phyloP scores from a whole-genome alignment of 2,888 invertebrate species.

The Arctia plantaginis region DNA sequence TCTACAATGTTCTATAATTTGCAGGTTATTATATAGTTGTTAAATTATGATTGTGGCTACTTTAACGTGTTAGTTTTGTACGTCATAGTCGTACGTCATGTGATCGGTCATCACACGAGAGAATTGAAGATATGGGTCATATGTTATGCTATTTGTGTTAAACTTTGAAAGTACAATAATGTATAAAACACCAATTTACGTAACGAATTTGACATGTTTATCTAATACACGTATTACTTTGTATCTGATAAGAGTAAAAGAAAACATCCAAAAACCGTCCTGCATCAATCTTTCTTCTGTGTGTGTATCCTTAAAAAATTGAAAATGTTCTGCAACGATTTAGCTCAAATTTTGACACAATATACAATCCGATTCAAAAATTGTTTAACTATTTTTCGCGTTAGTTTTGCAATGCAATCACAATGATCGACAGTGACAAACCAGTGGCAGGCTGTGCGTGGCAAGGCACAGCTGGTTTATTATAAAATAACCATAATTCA shows the following conservation, averaged over 20 bases:
- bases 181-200: background rate
- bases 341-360: no score
- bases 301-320: no score
- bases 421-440: no score
- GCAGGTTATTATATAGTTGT: constrained; percentile 52
- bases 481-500: background rate
- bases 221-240: background rate
- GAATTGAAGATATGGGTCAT: background rate
- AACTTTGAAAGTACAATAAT: background rate
- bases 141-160: background rate
- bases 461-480: background rate
- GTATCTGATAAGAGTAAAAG: background rate
- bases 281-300: no score
- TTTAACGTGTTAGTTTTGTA: constrained; percentile 20
- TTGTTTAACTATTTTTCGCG: no score
- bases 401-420: no score
- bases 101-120: background rate
- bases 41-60: constrained; percentile 42
- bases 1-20: constrained; percentile 61
- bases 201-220: background rate
- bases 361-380: no score
- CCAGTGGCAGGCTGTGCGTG: no score
- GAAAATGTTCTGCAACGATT: no score
- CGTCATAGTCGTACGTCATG: constrained; percentile 9
- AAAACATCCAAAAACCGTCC: no score